Conservation (phyloP, 2,113 vertebrate species). For the Gavialis gangeticus region DNA sequence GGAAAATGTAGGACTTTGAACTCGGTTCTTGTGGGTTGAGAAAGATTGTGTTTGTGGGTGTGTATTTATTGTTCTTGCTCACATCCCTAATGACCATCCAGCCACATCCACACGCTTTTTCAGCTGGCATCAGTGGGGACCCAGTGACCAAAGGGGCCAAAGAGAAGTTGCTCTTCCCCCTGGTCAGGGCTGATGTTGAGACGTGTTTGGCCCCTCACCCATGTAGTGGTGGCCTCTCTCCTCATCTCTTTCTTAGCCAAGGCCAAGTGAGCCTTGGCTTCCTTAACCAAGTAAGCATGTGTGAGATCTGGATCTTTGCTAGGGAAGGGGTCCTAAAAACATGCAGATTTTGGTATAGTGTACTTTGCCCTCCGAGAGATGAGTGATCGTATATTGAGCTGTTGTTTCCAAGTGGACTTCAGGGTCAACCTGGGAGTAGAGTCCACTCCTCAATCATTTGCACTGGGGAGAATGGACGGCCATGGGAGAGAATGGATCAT, state of each 20-base stretch:
- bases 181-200: neutral
- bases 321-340: neutral
- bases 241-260: rapidly evolving
- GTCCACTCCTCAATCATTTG: neutral
- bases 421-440: neutral
- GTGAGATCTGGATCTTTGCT: neutral
- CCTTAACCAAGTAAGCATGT: too few relatives aligned
- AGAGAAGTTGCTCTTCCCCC: neutral
- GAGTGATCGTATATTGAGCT: rapidly evolving
- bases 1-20: neutral
- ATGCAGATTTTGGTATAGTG: rapidly evolving
- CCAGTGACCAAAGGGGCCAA: neutral
- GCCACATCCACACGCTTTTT: neutral
- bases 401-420: neutral
- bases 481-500: neutral
- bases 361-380: neutral
- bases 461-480: rapidly evolving
- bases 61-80: neutral
- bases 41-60: neutral
- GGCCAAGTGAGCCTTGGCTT: neutral
- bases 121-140: neutral
- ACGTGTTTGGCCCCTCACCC: rapidly evolving
- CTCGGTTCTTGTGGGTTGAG: neutral
- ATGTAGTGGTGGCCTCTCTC: neutral
- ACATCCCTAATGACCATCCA: neutral